phyloP scores from a whole-genome alignment of 2,888 invertebrate genomes.

The Tachina grossa region DNA sequence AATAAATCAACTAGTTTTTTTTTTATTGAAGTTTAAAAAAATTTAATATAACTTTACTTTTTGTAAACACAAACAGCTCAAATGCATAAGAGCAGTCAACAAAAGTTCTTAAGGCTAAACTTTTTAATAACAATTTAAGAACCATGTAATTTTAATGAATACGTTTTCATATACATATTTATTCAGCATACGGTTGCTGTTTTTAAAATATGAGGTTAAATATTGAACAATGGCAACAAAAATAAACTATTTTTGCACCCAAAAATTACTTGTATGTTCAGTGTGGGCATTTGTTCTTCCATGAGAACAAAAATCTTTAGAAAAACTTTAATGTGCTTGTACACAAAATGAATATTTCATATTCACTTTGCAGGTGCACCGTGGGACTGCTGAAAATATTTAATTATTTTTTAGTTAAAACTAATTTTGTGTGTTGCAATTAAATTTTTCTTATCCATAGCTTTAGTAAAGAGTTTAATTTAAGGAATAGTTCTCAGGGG shows the following conservation, averaged over 20 bases:
- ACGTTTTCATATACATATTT: constrained; percentile 13
- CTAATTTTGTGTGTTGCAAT: too few species aligned
- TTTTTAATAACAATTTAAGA: constrained; percentile 18
- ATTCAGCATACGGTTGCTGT: constrained; percentile 71
- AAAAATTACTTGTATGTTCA: constrained; percentile 12
- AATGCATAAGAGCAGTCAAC: constrained; percentile 77
- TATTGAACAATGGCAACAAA: constrained; percentile 34
- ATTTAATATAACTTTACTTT: background rate
- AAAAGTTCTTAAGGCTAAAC: constrained; percentile 50
- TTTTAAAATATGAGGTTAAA: constrained; percentile 62
- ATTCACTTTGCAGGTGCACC: constrained; percentile 50
- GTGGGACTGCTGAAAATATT: too few species aligned
- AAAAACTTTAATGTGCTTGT: constrained; percentile 25
- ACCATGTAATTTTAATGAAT: constrained; percentile 52
- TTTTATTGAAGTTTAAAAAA: background rate
- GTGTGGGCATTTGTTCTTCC: constrained; percentile 7
- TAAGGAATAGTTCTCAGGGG: too few species aligned
- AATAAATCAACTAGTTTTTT: too few species aligned
- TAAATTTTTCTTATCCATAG: too few species aligned
- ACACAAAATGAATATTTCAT: constrained; percentile 52
- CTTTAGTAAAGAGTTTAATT: too few species aligned
- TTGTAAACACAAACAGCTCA: constrained; percentile 10
- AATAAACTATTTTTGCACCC: constrained; percentile 18
- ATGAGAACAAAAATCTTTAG: constrained; percentile 29
- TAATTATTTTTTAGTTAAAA: too few species aligned